Evolutionary conservation across 2,113 vertebrate genomes (phyloP).

Genomic region (Rhombomys opimus): DNA sequence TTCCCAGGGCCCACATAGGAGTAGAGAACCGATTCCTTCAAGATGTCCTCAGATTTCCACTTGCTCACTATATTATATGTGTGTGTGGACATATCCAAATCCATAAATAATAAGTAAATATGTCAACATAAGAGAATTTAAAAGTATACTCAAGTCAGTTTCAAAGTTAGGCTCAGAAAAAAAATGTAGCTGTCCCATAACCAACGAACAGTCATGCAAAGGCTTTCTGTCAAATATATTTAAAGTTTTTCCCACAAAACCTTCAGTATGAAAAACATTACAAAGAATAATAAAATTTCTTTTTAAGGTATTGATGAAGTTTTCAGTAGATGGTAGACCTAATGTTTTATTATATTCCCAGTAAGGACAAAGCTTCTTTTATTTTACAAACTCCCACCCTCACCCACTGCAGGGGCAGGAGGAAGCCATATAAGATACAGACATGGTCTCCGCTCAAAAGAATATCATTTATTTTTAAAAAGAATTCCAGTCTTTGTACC

Average conservation of each 20-base stretch:
- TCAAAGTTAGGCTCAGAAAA: not conserved
- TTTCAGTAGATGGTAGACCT: not conserved
- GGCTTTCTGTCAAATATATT: not conserved
- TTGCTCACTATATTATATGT: not conserved
- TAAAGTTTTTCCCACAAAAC: not conserved
- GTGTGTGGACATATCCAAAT: not conserved
- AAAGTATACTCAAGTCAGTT: not conserved
- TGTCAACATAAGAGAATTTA: not conserved
- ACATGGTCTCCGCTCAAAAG: not conserved
- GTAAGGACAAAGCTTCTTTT: not conserved
- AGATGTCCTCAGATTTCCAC: not conserved
- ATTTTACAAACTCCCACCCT: not conserved
- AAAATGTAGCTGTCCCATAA: not conserved
- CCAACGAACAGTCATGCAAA: not conserved
- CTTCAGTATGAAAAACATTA: not conserved
- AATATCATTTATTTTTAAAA: slow-evolving; percentile 22
- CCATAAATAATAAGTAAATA: no score
- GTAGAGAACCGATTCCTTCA: not conserved
- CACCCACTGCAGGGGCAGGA: not conserved
- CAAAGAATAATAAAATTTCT: not conserved
- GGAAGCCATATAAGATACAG: not conserved
- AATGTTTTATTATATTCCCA: slow-evolving; percentile 40
- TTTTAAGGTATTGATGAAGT: not conserved
- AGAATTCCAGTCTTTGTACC: slow-evolving; percentile 42
- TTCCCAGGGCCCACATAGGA: not conserved